Conservation (phyloP, 2,797 vertebrate species). For the Fistularia commersonii region DNA sequence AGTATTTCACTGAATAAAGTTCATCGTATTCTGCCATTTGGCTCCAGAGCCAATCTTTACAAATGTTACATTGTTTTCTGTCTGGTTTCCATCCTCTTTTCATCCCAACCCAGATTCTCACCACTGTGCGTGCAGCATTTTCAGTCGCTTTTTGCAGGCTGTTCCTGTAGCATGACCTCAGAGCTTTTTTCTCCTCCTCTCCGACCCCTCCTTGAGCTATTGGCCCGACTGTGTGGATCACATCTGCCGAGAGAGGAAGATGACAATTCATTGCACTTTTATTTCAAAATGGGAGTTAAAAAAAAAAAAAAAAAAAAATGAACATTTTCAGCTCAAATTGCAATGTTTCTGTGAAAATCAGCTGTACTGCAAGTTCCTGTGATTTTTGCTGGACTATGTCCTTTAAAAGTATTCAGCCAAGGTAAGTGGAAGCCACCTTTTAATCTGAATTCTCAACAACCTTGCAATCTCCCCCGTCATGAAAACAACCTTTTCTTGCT, state of each 20-base stretch:
- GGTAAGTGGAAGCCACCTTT: not conserved
- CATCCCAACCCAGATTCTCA: constrained; percentile 44
- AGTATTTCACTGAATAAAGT: too few relatives aligned
- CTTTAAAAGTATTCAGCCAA: not conserved
- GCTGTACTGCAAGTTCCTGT: not conserved
- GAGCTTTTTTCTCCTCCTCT: constrained; percentile 67
- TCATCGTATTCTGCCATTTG: too few relatives aligned
- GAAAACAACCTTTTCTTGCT: not conserved
- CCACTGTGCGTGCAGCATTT: constrained; percentile 76
- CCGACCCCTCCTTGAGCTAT: constrained; percentile 76
- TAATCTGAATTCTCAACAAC: not conserved
- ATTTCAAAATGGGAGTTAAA: not conserved
- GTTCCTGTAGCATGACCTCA: constrained; percentile 82
- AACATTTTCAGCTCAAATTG: too few relatives aligned
- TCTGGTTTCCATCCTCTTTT: too few relatives aligned
- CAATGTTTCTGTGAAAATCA: too few relatives aligned
- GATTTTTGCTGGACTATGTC: not conserved
- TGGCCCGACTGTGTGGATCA: constrained; percentile 89
- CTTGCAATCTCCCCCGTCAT: not conserved
- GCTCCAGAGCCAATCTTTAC: too few relatives aligned
- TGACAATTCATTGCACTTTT: not conserved
- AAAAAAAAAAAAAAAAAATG: too few relatives aligned
- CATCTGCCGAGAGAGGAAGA: constrained; percentile 62
- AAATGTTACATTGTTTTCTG: too few relatives aligned
- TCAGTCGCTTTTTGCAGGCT: constrained; percentile 73